Evolutionary conservation across 1,140 invertebrate genomes (phyloP), one percentile per base, ranked within the genome.

Genomic region (Aphaenogaster floridana): DNA sequence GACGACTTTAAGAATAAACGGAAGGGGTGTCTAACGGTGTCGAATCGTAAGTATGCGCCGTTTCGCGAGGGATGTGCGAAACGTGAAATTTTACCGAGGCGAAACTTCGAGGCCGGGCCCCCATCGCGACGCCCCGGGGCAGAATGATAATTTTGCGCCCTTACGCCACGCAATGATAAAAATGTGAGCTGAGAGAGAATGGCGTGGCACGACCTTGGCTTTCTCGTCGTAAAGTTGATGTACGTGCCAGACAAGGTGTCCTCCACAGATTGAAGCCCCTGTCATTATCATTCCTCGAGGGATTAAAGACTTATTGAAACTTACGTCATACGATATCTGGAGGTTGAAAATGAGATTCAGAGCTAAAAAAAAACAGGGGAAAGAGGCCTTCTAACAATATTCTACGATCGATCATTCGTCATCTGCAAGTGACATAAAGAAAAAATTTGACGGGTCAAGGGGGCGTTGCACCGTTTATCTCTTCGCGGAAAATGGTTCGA

Each of bases 1-100:
- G 6, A 5, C 34, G 17, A 21, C 80, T 54, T 15, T 66, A 69
- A 79, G 86, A 86, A 89, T 89, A 86, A 54, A 61, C 50, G 7
- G n/a, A 28, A 59, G 28, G 36, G 42, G 57, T n/a, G 15, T 59
- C 8, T 79, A 89, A 85, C 87, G 72, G 66, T 66, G 79, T 72
- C 36, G 57, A 48, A 78, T 89, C 86, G 42, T 88, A 85, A 85
- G 54, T 17, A 66, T 54, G 17, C 28, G 28, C 9, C 11, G 50
- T 9, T 69, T n/a, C 50, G n/a, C 36, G 48, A 63, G 57, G 57
- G 48, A 68, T 52, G 34, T 36, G 61, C 28, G 45, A 57, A 66
- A 66, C 45, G 13, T 81, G 79, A 71, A 71, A 57, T 71, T 71
- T 69, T 28, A 54, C 15, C 36, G 63, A 54, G 64, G 48, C 63